Evolutionary conservation across 2,797 vertebrate genomes (phyloP).

Genomic region (Trematocara caparti): DNA sequence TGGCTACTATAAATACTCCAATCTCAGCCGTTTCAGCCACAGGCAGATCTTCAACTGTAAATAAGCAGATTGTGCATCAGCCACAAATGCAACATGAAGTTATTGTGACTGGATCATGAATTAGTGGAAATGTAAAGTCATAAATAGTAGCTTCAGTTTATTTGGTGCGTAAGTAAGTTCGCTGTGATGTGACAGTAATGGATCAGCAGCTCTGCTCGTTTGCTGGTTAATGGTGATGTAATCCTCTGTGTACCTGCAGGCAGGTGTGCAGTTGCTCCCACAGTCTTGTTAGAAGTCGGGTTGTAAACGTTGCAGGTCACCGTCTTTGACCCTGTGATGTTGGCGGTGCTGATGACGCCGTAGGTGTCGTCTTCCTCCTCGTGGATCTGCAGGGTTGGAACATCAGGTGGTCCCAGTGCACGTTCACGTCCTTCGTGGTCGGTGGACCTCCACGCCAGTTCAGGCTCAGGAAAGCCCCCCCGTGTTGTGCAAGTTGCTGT

Average conservation of each 20-base stretch:
- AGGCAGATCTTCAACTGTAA: background rate
- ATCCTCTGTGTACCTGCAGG: background rate
- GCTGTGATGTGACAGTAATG: background rate
- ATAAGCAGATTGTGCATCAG: background rate
- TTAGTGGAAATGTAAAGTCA: background rate
- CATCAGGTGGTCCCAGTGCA: background rate
- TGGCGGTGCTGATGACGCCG: background rate
- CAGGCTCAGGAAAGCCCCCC: background rate
- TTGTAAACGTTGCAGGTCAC: conserved; percentile 6
- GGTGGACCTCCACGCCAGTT: background rate
- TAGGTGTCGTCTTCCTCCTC: background rate
- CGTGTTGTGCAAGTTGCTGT: background rate
- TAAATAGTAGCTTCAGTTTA: background rate
- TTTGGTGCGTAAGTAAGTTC: background rate
- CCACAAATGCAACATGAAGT: background rate
- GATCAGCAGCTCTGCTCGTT: background rate
- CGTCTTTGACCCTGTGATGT: background rate
- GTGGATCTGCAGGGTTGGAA: rapidly evolving
- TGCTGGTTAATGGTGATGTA: no score
- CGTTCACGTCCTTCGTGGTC: background rate
- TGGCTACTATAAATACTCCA: background rate
- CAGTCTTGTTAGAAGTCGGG: background rate
- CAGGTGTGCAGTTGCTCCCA: background rate
- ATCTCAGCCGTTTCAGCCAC: background rate
- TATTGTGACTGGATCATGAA: background rate